Evolutionary conservation across 1,140 invertebrate genomes (phyloP), one percentile per base, ranked within the genome.

Genomic region (Monochamus saltuarius): DNA sequence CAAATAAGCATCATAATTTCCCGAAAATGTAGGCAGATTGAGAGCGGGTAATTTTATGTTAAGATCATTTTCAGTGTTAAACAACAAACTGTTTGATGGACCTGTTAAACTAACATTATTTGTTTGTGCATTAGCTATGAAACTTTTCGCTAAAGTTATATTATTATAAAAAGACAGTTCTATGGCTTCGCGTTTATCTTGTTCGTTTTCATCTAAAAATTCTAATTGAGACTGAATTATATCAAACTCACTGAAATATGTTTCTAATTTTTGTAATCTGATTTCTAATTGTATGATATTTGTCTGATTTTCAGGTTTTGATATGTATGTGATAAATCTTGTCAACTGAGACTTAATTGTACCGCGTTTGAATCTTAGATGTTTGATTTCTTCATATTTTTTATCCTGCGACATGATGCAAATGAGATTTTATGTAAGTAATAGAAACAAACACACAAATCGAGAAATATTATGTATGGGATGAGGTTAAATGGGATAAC

Each of bases 1-100:
- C 14, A 70, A 55, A 70, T 73, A 76, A 35, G 68, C 56, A 19
- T 52, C 62, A 49, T 69, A 72, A 34, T 59, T 58, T 8, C 70
- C 73, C 1, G 58, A 61, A 55, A 75, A 75, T 37, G 68, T 67
- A 4, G 69, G 68, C 14, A 57, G n/a, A 11, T 56, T 45, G 29
- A 45, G 8, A 17, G 16, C 9, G 34, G 39, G 54, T 10, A 47
- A 37, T 37, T 45, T 45, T 22, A 29, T n/a, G 52, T 2, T 4
- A 51, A 11, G 1, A 3, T 11, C 2, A 29, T 6, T 29, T 29
- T n/a, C n/a, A n/a, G 22, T 29, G 22, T 29, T 29, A 29, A 29
- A n/a, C n/a, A n/a, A n/a, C n/a, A n/a, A n/a, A n/a, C n/a, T 6
- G 22, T 29, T 13, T 14, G 4, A 3, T n/a, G 10, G 13, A n/a